A percentile compares a stretch with the other conserved stretches of the same genome.
These are phyloP conservation scores for Timandra comae DNA, from an alignment of 2,888 invertebrate genomes.

Conservation along the genomic window DNA sequence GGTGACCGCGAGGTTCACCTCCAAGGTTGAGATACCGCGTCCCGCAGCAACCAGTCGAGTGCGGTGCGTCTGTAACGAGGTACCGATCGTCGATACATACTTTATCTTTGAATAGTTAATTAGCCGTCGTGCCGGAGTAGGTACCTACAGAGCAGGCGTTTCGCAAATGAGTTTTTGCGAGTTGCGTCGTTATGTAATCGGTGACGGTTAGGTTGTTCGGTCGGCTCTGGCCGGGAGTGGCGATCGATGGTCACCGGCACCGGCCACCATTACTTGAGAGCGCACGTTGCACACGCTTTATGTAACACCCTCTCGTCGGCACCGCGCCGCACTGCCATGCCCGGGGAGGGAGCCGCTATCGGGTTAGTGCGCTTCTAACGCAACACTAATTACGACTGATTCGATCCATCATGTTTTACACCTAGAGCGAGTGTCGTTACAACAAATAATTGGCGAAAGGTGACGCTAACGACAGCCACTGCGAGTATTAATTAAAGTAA, in stretches of 20 bases:
- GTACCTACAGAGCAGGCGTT: slow-evolving; percentile 15
- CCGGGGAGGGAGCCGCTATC: slow-evolving; percentile 16
- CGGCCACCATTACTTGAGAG: slow-evolving; percentile 21
- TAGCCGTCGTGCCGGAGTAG: slow-evolving; percentile 24
- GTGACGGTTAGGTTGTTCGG: slow-evolving; percentile 7
- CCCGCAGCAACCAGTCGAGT: slow-evolving; percentile 7
- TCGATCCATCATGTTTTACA: too few relatives aligned
- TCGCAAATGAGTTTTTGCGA: slow-evolving; percentile 37
- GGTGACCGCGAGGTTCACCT: slow-evolving; percentile 21
- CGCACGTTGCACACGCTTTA: slow-evolving; percentile 9
- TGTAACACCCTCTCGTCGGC: slow-evolving; percentile 6
- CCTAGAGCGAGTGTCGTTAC: too few relatives aligned
- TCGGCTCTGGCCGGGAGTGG: slow-evolving; percentile 15
- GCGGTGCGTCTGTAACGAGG: slow-evolving; percentile 1
- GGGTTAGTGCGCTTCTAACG: too few relatives aligned
- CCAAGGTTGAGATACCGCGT: slow-evolving; percentile 20
- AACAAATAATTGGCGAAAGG: too few relatives aligned
- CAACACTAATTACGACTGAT: too few relatives aligned
- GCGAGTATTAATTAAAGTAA: not conserved
- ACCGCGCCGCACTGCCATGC: slow-evolving; percentile 15
- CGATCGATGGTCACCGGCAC: slow-evolving; percentile 25
- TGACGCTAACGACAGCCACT: too few relatives aligned
- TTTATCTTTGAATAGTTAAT: slow-evolving; percentile 37
- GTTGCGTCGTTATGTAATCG: slow-evolving; percentile 27
- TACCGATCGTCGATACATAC: slow-evolving; percentile 14